phyloP scores from a whole-genome alignment of 2,888 invertebrate species.

The Epsilonema sp. region DNA sequence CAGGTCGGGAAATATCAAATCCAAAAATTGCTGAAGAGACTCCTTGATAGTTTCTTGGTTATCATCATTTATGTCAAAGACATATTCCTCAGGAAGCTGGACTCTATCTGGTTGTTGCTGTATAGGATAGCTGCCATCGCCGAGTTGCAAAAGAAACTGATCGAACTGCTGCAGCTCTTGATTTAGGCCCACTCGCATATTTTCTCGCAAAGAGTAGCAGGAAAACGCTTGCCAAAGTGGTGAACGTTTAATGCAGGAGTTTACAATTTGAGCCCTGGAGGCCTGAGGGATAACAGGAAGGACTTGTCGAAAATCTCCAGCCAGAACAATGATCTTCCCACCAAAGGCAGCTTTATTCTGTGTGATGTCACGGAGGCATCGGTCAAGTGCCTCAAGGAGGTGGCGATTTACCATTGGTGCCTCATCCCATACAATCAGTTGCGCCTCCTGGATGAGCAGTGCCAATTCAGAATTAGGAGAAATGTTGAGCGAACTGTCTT shows the following conservation, averaged over 20 bases:
- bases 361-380: not conserved
- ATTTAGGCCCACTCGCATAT: constrained; percentile 6
- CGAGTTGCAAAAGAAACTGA: constrained; percentile 5
- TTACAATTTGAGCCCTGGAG: not conserved
- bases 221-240: not conserved
- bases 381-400: constrained; percentile 10
- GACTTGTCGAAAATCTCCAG: constrained; percentile 14
- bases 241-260: not conserved
- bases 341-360: constrained; percentile 5
- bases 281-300: constrained; percentile 9
- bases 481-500: not conserved
- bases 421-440: constrained; percentile 12
- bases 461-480: not conserved
- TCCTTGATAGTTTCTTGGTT: not conserved
- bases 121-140: constrained; percentile 5
- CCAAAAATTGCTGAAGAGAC: not conserved
- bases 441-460: constrained; percentile 1
- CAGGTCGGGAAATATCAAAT: not conserved
- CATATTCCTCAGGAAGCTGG: not conserved
- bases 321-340: constrained; percentile 10
- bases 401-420: constrained; percentile 10
- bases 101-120: not conserved
- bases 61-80: not conserved
- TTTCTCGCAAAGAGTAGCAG: not conserved
- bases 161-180: constrained; percentile 3